phyloP scores from a whole-genome alignment of 2,888 invertebrate genomes.

The Tetrapedia diversipes region DNA sequence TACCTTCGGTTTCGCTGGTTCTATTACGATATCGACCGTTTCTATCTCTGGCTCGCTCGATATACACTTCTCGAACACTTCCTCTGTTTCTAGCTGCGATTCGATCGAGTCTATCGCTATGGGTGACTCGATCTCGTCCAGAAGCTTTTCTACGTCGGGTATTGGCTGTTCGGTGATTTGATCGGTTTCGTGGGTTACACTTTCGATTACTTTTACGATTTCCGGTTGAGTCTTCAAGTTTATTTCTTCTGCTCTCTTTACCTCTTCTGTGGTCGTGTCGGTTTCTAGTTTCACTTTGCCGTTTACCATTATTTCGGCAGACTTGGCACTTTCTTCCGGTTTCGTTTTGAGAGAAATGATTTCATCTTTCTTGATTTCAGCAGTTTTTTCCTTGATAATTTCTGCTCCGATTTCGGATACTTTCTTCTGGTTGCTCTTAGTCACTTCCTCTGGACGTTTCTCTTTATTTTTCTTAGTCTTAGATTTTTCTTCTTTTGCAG shows the following conservation, averaged over 20 bases:
- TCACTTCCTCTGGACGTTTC: neutral
- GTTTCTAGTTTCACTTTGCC: neutral
- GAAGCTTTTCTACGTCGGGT: neutral
- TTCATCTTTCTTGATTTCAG: neutral
- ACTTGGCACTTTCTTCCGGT: neutral
- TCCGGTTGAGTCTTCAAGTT: slow-evolving; percentile 12
- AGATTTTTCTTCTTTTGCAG: slow-evolving; percentile 9
- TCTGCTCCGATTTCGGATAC: neutral
- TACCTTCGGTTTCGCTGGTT: slow-evolving; percentile 71
- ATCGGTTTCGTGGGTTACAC: neutral
- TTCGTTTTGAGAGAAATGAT: neutral
- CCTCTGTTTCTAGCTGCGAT: slow-evolving; percentile 32
- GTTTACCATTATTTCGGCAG: neutral
- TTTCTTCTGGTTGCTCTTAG: neutral
- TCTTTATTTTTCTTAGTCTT: neutral
- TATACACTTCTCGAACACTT: slow-evolving; percentile 47
- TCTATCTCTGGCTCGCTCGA: slow-evolving; percentile 42
- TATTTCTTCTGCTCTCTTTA: neutral
- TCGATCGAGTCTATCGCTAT: slow-evolving; percentile 31
- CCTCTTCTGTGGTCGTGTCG: neutral
- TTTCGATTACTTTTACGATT: slow-evolving; percentile 18
- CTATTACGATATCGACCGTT: slow-evolving; percentile 42
- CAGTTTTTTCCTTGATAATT: neutral
- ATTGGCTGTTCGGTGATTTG: neutral
- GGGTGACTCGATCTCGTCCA: slow-evolving; percentile 23